Conservation (phyloP, 2,113 vertebrate species). For the Patagioenas fasciata region DNA sequence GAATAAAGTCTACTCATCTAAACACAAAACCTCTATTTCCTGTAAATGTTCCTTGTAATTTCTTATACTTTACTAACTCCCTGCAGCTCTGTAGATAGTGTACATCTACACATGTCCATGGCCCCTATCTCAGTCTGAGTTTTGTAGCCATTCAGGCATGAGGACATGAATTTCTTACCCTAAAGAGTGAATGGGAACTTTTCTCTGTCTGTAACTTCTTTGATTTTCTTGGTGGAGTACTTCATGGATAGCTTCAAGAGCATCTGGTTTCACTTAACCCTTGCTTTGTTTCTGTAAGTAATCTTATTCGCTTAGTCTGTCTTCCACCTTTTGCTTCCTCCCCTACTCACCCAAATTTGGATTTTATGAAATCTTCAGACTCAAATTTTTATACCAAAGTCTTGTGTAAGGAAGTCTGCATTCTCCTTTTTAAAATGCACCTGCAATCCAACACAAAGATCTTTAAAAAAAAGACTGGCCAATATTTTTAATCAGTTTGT, state of each 20-base stretch:
- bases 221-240: neutral
- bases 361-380: neutral
- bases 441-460: neutral
- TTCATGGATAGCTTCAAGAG: neutral
- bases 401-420: neutral
- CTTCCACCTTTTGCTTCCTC: neutral
- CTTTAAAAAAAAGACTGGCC: neutral
- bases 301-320: neutral
- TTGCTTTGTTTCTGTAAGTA: neutral
- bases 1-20: neutral
- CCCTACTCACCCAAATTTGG: neutral
- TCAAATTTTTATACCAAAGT: neutral
- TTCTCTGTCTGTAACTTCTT: neutral
- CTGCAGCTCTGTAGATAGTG: neutral
- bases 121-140: neutral
- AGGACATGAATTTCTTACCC: neutral
- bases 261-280: neutral
- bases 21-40: neutral
- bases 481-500: neutral
- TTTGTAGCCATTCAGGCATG: neutral
- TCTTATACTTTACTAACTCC: neutral
- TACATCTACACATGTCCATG: rapidly evolving
- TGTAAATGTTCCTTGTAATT: neutral
- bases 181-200: neutral
- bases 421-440: neutral